Percentiles rank a stretch among this genome's conserved stretches.
Conservation (phyloP, 2,888 invertebrate genomes). For the Lissocephala sabroskyi region DNA sequence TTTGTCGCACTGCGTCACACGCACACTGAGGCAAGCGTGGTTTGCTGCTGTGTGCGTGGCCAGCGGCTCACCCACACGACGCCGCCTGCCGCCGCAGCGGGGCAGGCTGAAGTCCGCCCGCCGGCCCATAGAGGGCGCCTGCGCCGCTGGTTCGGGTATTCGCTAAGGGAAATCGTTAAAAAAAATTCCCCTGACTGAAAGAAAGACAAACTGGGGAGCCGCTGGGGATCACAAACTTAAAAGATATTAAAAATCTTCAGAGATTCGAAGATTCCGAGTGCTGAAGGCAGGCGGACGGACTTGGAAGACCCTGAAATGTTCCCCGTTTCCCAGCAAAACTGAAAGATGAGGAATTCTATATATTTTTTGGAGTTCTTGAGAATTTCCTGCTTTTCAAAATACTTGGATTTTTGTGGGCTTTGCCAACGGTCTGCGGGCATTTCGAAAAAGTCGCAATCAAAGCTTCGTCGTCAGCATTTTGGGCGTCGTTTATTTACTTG, state of each 20-base stretch:
- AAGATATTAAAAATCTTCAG: too few species aligned
- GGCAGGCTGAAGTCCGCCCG: conserved; percentile 2
- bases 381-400: too few species aligned
- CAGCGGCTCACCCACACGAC: conserved; percentile 12
- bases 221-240: too few species aligned
- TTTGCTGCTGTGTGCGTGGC: conserved; percentile 27
- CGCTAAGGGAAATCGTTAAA: conserved; percentile 9
- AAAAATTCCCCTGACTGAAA: neutral
- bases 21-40: conserved; percentile 16
- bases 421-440: conserved; percentile 9
- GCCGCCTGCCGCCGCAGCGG: conserved; percentile 31
- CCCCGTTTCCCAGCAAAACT: too few species aligned
- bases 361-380: too few species aligned
- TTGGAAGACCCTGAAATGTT: too few species aligned
- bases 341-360: too few species aligned
- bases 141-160: conserved; percentile 32
- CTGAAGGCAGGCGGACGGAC: too few species aligned
- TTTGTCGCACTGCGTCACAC: conserved; percentile 15
- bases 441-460: conserved; percentile 43
- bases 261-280: too few species aligned
- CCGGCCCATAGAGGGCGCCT: conserved; percentile 33
- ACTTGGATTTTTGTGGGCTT: conserved; percentile 17
- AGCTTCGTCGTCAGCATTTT: conserved; percentile 43
- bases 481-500: conserved; percentile 44
- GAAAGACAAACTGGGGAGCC: too few species aligned